Evolutionary conservation across 2,113 vertebrate genomes (phyloP), one percentile per base, ranked within the genome.

Genomic region (Azemiops feae): DNA sequence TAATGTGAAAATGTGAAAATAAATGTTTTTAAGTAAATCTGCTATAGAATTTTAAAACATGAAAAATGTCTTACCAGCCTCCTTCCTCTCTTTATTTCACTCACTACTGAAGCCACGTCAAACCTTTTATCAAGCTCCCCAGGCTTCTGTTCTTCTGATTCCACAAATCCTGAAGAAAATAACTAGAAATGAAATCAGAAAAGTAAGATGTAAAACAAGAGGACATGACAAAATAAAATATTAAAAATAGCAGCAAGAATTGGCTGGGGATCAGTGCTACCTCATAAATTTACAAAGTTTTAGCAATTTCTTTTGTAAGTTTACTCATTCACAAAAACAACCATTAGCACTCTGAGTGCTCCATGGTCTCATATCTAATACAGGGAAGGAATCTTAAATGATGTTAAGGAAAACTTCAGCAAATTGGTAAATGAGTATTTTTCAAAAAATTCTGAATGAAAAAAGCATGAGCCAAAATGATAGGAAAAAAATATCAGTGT

Each of bases 161-260:
- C 97, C 92, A 97, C 97, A 94, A 98, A 97, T 93, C 95, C 97
- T 12, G 98, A 97, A 93, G 98, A 98, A 96, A 96, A 98, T n/a
- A 98, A 95, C 97, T 98, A 58, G 18, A 96, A 52, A 94, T 64
- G 91, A 90, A 92, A 93, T 85, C 3, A 47, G 92, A 0, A 0
- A 11, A 57, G 20, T 27, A 54, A 94, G 39, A 91, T 87, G 91
- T 43, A 1, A 52, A 88, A 87, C 8, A 1, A 30, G 47, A 54
- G 22, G 5, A 2, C 2, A 89, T 25, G 27, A 1, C 10, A 57
- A 91, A 85, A 57, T 58, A 11, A 43, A 93, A 23, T 14, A 58
- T 23, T 39, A 60, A 93, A 45, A 85, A 88, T n/a, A 91, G 25
- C 34, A 93, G 30, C 90, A 43, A 91, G 88, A 52, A 92, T 23